These are phyloP conservation scores for Desmodus rotundus DNA, from an alignment of 2,113 vertebrate genomes.

Conservation along the genomic window DNA sequence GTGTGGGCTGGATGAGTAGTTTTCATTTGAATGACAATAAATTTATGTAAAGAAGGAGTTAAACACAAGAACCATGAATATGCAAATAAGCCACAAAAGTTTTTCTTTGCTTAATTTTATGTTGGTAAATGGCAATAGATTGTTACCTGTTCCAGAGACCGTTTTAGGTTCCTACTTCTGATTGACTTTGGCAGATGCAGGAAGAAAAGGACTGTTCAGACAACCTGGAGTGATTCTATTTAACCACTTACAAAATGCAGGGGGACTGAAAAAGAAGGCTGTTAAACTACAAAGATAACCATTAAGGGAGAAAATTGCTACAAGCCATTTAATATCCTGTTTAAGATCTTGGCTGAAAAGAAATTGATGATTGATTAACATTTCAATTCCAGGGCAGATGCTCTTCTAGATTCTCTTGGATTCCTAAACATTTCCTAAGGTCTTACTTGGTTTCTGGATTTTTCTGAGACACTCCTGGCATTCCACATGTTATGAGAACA, in stretches of 20 bases:
- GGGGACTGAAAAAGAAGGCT: neutral
- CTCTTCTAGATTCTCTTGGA: neutral
- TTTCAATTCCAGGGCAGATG: neutral
- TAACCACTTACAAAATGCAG: conserved; percentile 23
- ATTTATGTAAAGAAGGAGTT: neutral
- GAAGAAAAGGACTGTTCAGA: neutral
- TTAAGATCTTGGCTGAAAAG: conserved; percentile 34
- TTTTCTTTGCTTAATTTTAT: conserved; percentile 34
- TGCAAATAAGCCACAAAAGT: conserved; percentile 35
- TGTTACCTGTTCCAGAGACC: neutral
- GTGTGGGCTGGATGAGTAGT: neutral
- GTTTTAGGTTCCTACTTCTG: conserved; percentile 26
- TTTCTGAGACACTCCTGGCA: neutral
- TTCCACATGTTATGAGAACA: neutral
- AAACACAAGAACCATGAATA: conserved; percentile 41
- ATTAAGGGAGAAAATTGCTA: neutral
- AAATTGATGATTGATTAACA: conserved; percentile 25
- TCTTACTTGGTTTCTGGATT: neutral
- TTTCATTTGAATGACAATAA: conserved; percentile 37
- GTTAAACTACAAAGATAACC: conserved; percentile 35
- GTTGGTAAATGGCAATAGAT: neutral
- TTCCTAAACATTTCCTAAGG: neutral
- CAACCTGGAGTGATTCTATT: neutral
- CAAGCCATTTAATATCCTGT: neutral
- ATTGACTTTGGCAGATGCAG: neutral